Evolutionary conservation across 2,113 vertebrate genomes (phyloP).

Genomic region (Phasianus colchicus): DNA sequence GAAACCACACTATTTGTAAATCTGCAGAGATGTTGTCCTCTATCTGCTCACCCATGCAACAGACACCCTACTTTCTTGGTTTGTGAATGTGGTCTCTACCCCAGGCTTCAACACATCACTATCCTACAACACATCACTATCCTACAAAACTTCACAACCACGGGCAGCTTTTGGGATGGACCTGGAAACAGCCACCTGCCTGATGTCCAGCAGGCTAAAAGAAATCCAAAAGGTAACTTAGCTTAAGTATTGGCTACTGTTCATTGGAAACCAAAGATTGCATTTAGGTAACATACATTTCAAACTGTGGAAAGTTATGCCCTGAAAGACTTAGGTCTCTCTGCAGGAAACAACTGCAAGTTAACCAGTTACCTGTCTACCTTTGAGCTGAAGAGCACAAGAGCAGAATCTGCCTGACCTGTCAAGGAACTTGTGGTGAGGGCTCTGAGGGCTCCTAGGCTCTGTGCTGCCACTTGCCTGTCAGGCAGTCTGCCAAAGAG

Average conservation of each 20-base stretch:
- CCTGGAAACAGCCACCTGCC: neutral
- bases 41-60: neutral
- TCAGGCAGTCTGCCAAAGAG: slow-evolving; percentile 40
- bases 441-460: neutral
- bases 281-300: neutral
- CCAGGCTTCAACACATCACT: neutral
- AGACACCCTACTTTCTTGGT: neutral
- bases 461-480: slow-evolving; percentile 28
- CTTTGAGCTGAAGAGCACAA: neutral
- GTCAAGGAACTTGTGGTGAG: neutral
- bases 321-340: neutral
- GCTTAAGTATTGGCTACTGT: neutral
- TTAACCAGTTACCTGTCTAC: neutral
- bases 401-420: slow-evolving; percentile 7
- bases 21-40: neutral
- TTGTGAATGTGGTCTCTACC: neutral
- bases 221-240: neutral
- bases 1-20: neutral
- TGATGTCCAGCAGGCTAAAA: neutral
- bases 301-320: neutral
- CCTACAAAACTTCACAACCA: neutral
- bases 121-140: neutral
- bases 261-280: neutral
- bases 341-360: neutral
- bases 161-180: neutral